A percentile compares a stretch with the other conserved stretches of the same genome.
Conservation (phyloP, 2,797 vertebrate genomes). For the Muraenolepis orangiensis region DNA sequence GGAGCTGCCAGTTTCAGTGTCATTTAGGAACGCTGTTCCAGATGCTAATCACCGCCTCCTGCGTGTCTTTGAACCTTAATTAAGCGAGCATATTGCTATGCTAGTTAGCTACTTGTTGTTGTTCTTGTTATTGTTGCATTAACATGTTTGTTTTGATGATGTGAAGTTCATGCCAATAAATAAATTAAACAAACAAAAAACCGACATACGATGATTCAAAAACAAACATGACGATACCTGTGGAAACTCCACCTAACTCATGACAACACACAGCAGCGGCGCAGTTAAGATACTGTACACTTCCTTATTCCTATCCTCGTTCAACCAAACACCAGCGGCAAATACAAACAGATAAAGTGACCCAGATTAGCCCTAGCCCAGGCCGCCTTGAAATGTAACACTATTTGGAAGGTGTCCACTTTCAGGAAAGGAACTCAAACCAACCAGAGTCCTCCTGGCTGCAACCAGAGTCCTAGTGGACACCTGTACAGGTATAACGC, state of each 20-base stretch:
- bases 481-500: constrained; percentile 47
- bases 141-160: not conserved
- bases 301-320: constrained; percentile 32
- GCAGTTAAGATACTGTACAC: constrained; percentile 22
- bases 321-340: constrained; percentile 54
- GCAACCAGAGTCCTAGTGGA: constrained; percentile 63
- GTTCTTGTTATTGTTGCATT: not conserved
- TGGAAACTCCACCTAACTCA: constrained; percentile 11
- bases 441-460: constrained; percentile 57
- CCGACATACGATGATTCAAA: not conserved
- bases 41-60: constrained; percentile 41
- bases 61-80: not conserved
- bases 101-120: not conserved
- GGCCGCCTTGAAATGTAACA: constrained; percentile 67
- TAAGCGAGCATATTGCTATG: not conserved
- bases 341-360: constrained; percentile 70
- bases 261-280: constrained; percentile 22
- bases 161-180: not conserved
- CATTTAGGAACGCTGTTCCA: constrained; percentile 48
- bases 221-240: constrained; percentile 4
- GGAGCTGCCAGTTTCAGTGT: constrained; percentile 44
- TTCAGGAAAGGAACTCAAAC: constrained; percentile 73
- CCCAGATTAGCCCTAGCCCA: constrained; percentile 64
- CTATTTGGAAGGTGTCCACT: constrained; percentile 72
- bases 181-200: not conserved